Evolutionary conservation across 2,797 vertebrate genomes (phyloP), one percentile per base, ranked within the genome.

Genomic region (Leptodactylus fallax): DNA sequence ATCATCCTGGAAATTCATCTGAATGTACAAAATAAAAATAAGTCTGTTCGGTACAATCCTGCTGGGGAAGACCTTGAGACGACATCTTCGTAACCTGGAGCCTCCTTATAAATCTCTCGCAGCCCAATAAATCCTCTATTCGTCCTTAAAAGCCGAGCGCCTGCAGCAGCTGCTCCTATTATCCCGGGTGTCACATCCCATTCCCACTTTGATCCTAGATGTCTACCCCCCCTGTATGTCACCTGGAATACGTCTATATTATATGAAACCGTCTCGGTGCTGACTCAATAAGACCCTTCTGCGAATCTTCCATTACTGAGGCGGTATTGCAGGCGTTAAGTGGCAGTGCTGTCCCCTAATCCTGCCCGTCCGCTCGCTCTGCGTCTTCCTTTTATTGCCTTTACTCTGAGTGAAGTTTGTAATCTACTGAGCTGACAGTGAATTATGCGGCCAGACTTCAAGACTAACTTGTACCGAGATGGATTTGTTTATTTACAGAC

Each of bases 401-500:
- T 87, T 77, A 83, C 49, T 56, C 2, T 83, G 80, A 83, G 86
- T 82, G 79, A 87, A 87, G 80, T 65, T 65, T 82, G 72, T 83
- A 78, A 83, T 82, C 79, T 53, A 67, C 71, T 53, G 69, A 77
- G 27, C 23, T 87, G 79, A 81, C 86, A 87, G 71, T 83, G 80
- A 82, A 87, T 82, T 63, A 83, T 67, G 80, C 19, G 21, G 36
- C 47, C 51, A 60, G 86, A 72, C 27, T 45, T 51, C 19, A 16
- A 65, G 27, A 74, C 63, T 21, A 47, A 63, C 45, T 61, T 51
- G 51, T 60, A 53, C 79, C 36, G 45, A 65, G 78, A 87, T 78
- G 56, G 80, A 83, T 87, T 78, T 77, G 71, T 76, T 76, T 83
- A 77, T 87, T 83, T 87, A 87, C 67, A 74, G 85, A 60, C 53